These are phyloP conservation scores for Spinus pinus DNA, from an alignment of 2,797 vertebrate species.

Conservation along the genomic window DNA sequence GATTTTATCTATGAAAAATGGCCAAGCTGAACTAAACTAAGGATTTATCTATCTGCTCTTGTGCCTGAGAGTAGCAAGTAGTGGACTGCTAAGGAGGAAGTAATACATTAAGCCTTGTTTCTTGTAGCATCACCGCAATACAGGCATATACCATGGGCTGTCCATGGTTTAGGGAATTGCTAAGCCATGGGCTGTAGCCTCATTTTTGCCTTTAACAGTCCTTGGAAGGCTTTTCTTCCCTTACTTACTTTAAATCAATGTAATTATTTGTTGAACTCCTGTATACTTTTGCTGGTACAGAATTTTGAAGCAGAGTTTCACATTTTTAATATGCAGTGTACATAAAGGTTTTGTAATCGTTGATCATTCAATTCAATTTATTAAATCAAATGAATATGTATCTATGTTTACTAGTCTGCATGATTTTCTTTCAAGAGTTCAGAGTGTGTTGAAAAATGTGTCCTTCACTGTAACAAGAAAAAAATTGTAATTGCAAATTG, in stretches of 20 bases:
- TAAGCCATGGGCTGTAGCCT: neutral
- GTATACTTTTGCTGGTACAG: neutral
- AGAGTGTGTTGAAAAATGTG: neutral
- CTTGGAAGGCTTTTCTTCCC: neutral
- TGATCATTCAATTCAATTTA: neutral
- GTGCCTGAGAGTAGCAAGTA: neutral
- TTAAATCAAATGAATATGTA: neutral
- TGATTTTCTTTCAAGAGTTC: neutral
- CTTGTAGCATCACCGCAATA: neutral
- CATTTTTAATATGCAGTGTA: neutral
- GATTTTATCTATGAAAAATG: neutral
- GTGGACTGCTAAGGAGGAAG: neutral
- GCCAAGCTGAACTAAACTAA: neutral
- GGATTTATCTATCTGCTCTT: neutral
- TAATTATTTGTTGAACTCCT: neutral
- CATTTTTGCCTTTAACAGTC: neutral
- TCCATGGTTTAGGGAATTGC: neutral
- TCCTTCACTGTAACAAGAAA: neutral
- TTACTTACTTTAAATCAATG: neutral
- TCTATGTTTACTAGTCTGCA: neutral
- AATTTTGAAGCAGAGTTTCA: neutral
- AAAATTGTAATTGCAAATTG: neutral
- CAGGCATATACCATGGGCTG: accelerated
- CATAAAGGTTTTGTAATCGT: neutral
- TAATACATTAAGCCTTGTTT: neutral